Base-by-base conservation (phyloP, 2,888 invertebrate species). In the Lycia hirtaria region DNA sequence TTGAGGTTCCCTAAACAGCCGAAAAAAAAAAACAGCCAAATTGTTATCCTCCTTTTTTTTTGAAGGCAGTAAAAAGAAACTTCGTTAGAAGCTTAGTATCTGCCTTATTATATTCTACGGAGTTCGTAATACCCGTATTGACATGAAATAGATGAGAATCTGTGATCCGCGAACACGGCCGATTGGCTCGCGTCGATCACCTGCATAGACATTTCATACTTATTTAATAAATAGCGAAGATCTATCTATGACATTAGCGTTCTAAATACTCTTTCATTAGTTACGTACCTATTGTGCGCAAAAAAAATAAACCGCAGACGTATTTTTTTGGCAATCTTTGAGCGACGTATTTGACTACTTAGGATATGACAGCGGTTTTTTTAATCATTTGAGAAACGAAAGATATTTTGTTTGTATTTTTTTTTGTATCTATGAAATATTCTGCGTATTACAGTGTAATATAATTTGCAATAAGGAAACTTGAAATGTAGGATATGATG, bases 91-190 rank as follows among this genome's bases (percentile, higher is more conserved):
- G 38, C 12, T 45, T 6, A 24, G 20, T 1, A n/a, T 41, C 48
- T 49, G 49, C 6, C 2, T 6, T 19, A 19, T 4, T 22, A 17
- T 41, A 12, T 14, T 33, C 6, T 20, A 51, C 15, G 32, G 44
- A 6, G 12, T 61, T 53, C 57, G 51, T 44, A 51, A 54, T 62
- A 68, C 61, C 54, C 57, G 51, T 44, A 51, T 55, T 62, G 68
- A 71, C 69, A 67, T 67, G 65, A 74, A 74, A 79, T 71, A 65
- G 67, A 76, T 72, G 72, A n/a, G n/a, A 66, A 59, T 67, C 65
- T 69, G 64, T 60, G 56, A 67, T 69, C 59, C 65, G 57, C 67
- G 67, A 68, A 68, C 62, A 68, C 56, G 68, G 66, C 67, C 65
- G 69, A 64, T 65, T 60, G 60, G 64, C 60, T 56, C 62, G 68